Evolutionary conservation across 1,140 invertebrate genomes (phyloP), one percentile per base, ranked within the genome.

Genomic region (Pachypeltis micranthus): DNA sequence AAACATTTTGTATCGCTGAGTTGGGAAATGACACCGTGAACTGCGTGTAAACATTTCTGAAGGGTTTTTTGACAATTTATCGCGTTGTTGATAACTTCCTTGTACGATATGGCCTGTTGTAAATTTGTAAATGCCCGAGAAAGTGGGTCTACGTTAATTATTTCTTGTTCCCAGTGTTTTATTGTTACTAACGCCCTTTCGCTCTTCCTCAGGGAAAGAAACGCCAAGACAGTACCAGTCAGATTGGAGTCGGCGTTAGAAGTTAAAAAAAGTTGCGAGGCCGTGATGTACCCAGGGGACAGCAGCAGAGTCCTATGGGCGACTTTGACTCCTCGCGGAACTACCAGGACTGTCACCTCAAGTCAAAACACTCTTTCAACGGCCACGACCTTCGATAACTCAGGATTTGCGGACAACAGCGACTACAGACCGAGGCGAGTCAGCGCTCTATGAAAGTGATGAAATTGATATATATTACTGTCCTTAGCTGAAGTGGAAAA

Each of bases 271-370:
- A 63, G 56, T 1, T 76, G 70, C 65, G 79, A 80, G 63, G 76
- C 79, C 0, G 79, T 79, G 27, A 73, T 80, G 2, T 81, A 81
- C 67, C 79, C 79, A n/a, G 63, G 63, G 12, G 81, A 85, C 70
- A 82, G 82, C 3, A 82, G 82, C 3, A 75, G 85, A n/a, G 83
- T 88, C 19, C 80, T 91, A 25, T 91, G 88, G 88, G 88, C 89
- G 0, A 87, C 88, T 0, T 74, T 91, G 4, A 90, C 88, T 2
- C 88, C 89, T 0, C 78, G 87, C 19, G 88, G 88, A 21, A 89
- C 87, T 7, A 63, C 63, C 3, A 24, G 24, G 7, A 55, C 57
- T 12, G 39, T 39, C 21, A 27, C 61, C 23, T 21, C 61, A 16
- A 12, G 10, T 51, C 61, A 51, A 23, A 10, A 26, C 0, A 75